Base-by-base conservation (phyloP, 1,140 invertebrate species). In the Pseudomyrmex sp. region DNA sequence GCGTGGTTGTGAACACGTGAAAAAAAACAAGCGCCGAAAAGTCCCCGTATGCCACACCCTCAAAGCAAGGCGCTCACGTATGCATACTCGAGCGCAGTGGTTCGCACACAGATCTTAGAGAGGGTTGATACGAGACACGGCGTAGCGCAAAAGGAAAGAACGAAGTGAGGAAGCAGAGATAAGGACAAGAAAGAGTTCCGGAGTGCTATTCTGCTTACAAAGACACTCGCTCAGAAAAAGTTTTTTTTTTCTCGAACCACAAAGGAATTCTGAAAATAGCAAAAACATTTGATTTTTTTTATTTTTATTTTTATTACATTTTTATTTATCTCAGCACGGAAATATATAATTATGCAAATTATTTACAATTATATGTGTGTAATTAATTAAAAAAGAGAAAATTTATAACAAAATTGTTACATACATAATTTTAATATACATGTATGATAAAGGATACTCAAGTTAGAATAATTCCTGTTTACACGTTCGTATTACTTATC, bases 1-100 rank as follows among this genome's bases (percentile, higher is more conserved):
- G 4, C 20, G 65, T 20, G 12, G 20, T 58, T 15, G 54, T 59
- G 59, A 79, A 44, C 66, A 70, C 66, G 15, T 44, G 65, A 44
- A 35, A 50, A 72, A 68, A 54, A 72, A 70, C 46, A 54, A 70
- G 76, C 58, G 66, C 50, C 66, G 76, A 80, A 80, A 80, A 70
- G 66, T 59, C 26, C 18, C n/a, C 46, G 68, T 20, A 15, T 80
- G 76, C 76, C 76, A 80, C 76, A 80, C 76, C 66, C 76, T 80
- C 44, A 66, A 23, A 54, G 76, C 76, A 80, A 70, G 66, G 46
- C 23, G 54, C 56, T 80, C 68, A 46, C 46, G 54, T 80, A 61
- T 80, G 76, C 54, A 80, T 61, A 70, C 66, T 48, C 54, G 46
- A 80, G 56, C 65, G 65, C 68, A 59, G 65, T 44, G 76, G 23